These are phyloP conservation scores for Neotragus pygmaeus DNA, from an alignment of 2,113 vertebrate species.

Conservation along the genomic window DNA sequence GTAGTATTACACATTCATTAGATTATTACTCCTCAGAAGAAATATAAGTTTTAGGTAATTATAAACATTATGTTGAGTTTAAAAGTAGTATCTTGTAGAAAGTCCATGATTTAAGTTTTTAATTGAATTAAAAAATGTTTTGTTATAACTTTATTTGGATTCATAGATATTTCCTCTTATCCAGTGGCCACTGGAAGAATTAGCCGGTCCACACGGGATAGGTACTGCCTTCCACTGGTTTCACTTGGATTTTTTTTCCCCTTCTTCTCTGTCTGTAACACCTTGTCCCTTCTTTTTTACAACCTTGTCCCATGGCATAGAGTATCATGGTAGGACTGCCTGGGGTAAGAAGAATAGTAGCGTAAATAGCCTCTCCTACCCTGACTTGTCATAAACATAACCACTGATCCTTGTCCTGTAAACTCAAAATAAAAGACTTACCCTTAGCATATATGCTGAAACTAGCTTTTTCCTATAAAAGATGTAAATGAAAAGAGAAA, in stretches of 20 bases:
- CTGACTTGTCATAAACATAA: not conserved
- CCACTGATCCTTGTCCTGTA: not conserved
- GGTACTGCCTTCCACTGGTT: not conserved
- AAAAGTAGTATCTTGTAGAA: constrained; percentile 10
- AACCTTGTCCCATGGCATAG: not conserved
- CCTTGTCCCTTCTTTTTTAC: not conserved
- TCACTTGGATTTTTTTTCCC: not conserved
- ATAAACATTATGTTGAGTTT: constrained; percentile 2
- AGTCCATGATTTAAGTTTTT: constrained; percentile 4
- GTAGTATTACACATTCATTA: not conserved
- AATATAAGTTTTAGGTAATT: constrained; percentile 3
- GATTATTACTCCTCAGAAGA: constrained; percentile 17
- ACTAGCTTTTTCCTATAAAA: not conserved
- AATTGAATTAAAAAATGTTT: not conserved
- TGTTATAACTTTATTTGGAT: not conserved
- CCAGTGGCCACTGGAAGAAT: not conserved
- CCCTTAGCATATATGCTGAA: not conserved
- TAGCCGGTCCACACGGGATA: not conserved
- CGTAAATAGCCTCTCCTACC: not conserved
- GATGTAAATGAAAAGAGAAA: not conserved
- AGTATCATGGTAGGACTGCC: not conserved
- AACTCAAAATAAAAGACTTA: constrained; percentile 3
- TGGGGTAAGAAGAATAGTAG: not conserved
- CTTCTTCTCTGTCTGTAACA: not conserved
- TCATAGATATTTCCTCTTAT: not conserved